Base-by-base conservation (phyloP, 2,113 vertebrate genomes). In the Spilogale gracilis region DNA sequence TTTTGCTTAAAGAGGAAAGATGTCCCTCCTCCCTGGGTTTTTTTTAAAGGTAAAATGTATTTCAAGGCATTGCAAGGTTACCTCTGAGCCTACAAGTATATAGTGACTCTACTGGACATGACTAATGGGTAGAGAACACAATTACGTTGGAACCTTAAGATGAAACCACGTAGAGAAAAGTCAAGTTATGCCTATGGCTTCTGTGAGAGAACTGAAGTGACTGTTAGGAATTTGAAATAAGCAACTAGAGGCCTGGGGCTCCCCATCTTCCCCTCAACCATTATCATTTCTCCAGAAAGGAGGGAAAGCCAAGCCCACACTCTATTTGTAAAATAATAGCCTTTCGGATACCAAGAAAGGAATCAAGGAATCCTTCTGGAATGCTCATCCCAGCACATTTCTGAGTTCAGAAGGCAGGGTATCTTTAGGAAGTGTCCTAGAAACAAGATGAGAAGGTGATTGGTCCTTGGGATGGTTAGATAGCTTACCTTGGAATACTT, bases 401-500 rank as follows among this genome's bases (percentile, higher is more conserved):
- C 38, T 25, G 45, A 52, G 27, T 63, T 58, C 38, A 18, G 13
- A 63, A 43, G 86, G 30, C 81, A 16, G 14, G 45, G 45, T 16
- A 4, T 52, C 78, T 95, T 91, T 30, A 48, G 30, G 71, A 84
- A 60, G 4, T 52, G 3, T 89, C n/a, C 45, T 84, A 27, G 79
- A 65, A 80, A 60, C 43, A 92, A 60, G 30, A 20, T 0, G 3
- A 48, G 79, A 58, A 30, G 48, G 20, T 10, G 25, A 11, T 58
- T 76, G 0, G 3, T 83, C 56, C n/a, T 60, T 43, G 6, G 82
- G 48, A 32, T 78, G 21, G 32, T 6, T 43, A 9, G 61, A 27
- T 95, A 76, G 73, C 74, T 93, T 65, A 81, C 27, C 45, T 81
- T 52, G 76, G 65, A 90, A 80, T 67, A 27, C 27, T 79, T 91